Evolutionary conservation across 2,888 invertebrate species (phyloP).

Genomic region (Campoletis raptor): DNA sequence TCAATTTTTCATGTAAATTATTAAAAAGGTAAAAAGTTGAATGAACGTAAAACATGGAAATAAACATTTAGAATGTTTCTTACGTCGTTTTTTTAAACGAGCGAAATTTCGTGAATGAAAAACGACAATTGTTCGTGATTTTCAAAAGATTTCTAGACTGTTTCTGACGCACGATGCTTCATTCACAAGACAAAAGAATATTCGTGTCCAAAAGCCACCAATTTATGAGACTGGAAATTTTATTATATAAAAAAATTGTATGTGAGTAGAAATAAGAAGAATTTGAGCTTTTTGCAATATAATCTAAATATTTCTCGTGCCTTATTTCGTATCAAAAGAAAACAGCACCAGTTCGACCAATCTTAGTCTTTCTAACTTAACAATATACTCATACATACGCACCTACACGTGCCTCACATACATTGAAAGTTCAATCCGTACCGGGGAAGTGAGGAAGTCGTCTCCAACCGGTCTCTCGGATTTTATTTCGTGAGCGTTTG

Average conservation of each 20-base stretch:
- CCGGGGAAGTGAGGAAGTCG: conserved; percentile 74
- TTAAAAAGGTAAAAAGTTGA: neutral
- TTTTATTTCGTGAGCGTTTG: conserved; percentile 80
- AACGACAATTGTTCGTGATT: neutral
- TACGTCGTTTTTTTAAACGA: too few species aligned
- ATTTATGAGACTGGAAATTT: conserved; percentile 20
- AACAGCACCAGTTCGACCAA: conserved; percentile 40
- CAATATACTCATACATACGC: neutral
- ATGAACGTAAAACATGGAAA: neutral
- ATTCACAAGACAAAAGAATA: neutral
- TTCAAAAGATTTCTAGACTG: neutral
- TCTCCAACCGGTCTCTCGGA: conserved; percentile 76
- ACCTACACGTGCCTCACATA: neutral
- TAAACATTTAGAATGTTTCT: too few species aligned
- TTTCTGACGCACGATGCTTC: neutral
- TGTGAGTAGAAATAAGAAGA: neutral
- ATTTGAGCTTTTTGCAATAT: conserved; percentile 19
- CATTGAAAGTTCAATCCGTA: conserved; percentile 23
- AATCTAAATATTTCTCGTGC: conserved; percentile 50
- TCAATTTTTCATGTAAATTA: neutral
- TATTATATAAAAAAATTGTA: neutral
- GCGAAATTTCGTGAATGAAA: neutral
- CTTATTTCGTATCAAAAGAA: conserved; percentile 28
- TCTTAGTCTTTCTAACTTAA: conserved; percentile 27
- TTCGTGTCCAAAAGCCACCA: neutral